A percentile compares a stretch with the other conserved stretches of the same genome.
Conservation (phyloP, 2,113 vertebrate species). For the Odocoileus hemionus region DNA sequence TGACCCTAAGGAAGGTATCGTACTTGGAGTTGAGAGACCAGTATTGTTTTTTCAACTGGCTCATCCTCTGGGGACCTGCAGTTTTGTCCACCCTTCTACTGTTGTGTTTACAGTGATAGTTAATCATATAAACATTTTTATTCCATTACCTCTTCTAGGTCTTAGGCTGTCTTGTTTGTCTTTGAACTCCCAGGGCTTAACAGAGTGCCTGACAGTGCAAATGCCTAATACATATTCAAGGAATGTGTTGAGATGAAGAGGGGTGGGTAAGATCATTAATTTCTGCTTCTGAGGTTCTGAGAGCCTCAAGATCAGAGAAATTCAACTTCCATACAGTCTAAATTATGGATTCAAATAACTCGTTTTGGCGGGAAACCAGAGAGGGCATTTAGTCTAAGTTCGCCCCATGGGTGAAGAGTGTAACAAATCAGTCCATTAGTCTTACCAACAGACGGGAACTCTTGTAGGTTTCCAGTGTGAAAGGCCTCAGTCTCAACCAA, state of each 20-base stretch:
- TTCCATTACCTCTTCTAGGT: neutral
- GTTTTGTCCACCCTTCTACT: neutral
- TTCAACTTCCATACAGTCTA: neutral
- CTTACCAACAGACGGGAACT: neutral
- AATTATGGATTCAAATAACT: neutral
- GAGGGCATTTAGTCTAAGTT: neutral
- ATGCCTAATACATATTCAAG: neutral
- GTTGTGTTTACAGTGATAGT: neutral
- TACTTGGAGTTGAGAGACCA: neutral
- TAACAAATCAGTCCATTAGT: neutral
- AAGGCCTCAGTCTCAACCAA: neutral
- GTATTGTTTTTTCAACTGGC: neutral
- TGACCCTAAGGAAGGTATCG: neutral
- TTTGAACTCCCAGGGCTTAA: neutral
- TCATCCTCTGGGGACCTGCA: neutral
- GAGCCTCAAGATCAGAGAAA: conserved; percentile 4
- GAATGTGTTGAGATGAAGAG: neutral
- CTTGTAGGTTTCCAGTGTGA: neutral
- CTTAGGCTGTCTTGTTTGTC: neutral
- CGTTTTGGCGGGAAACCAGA: neutral
- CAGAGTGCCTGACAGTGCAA: neutral
- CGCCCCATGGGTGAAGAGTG: neutral
- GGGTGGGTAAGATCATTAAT: neutral
- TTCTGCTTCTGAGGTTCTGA: neutral
- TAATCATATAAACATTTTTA: conserved; percentile 22